Base-by-base conservation (phyloP, 2,113 vertebrate genomes). In the Diphyllodes magnificus region DNA sequence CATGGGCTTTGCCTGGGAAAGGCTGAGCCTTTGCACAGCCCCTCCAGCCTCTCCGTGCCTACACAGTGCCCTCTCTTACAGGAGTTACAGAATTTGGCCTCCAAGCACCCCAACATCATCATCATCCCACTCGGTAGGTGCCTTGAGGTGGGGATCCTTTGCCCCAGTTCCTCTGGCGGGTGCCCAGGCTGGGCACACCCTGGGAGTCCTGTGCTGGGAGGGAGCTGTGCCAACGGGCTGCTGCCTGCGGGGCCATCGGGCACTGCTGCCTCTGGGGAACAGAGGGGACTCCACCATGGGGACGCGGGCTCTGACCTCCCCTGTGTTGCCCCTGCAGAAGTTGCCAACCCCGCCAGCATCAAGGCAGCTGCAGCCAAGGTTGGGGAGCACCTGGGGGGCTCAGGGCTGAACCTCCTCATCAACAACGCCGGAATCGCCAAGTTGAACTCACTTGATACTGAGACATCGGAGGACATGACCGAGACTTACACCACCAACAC, bases 341-440 rank as follows among this genome's bases (percentile, higher is more conserved):
- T 70, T 1, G 2, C 63, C 0, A 3, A 90, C 39, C 75, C 90
- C 0, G 2, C 54, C 86, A 95, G 89, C 79, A 91, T 96, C 82
- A 73, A 90, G 57, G 51, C 54, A 0, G 88, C 91, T 35, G 90
- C 91, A 59, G 85, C 40, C 54, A 65, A 49, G 19, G 78, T 95
- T 1, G 25, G 13, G 66, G 85, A 95, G 49, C 73, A 56, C 33
- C 40, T 98, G 75, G 82, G 72, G 51, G 61, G 40, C 31, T 70
- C 49, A 1, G 90, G 82, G 10, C 91, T 97, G 13, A 92, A 63
- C 60, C 92, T 97, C 33, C 75, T 97, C 49, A 66, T 97, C 76
- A 96, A 94, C 93, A 97, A 94, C 0, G 82, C 90, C 25, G 93
- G 56, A 15, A 71, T 42, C 0, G 0, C 1, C 1, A 92, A 61